Conservation (phyloP, 2,797 vertebrate species). For the Orientallactaga sibirica region DNA sequence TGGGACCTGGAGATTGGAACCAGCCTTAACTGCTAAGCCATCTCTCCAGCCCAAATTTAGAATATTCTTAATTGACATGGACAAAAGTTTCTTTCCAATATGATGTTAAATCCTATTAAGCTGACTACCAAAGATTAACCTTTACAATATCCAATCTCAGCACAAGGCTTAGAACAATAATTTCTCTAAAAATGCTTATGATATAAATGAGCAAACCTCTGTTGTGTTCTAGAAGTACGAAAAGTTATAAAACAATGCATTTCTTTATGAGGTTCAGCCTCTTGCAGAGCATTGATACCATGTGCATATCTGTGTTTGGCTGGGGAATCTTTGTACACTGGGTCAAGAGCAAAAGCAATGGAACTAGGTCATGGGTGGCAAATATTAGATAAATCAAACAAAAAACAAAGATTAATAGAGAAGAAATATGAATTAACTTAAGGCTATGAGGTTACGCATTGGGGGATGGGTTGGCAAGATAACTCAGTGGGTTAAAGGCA, state of each 20-base stretch:
- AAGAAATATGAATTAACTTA: background rate
- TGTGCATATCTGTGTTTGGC: background rate
- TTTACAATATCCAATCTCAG: background rate
- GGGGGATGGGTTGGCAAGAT: no score
- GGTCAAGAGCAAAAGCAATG: background rate
- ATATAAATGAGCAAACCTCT: constrained; percentile 32
- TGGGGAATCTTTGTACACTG: background rate
- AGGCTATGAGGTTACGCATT: background rate
- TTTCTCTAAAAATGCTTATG: constrained; percentile 23
- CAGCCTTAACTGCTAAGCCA: no score
- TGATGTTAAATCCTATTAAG: no score
- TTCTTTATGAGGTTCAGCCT: background rate
- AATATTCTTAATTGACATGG: no score
- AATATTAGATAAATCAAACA: background rate
- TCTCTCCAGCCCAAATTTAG: no score
- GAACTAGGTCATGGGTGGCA: background rate
- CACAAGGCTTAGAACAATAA: background rate
- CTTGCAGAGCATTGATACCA: background rate
- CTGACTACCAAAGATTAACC: no score
- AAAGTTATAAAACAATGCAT: background rate
- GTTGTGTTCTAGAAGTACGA: background rate
- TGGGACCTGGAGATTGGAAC: no score
- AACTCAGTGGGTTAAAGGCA: no score
- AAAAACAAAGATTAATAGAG: background rate
- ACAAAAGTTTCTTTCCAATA: no score